Base-by-base conservation (phyloP, 92 coral and sea anemone species). In the Epizoanthus ramosus region DNA sequence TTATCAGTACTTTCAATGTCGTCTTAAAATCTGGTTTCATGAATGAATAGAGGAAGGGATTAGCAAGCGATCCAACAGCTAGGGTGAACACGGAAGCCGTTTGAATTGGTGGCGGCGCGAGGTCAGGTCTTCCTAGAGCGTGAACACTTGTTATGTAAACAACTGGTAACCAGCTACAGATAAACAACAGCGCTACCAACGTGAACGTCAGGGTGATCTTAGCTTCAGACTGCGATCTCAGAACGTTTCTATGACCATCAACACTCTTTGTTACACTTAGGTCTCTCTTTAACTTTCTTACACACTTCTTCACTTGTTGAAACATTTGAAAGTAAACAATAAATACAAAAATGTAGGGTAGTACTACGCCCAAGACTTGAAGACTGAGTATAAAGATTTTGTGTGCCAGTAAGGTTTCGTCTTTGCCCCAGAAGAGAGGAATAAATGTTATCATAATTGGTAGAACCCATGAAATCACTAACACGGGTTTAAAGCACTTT, bases 81-180 rank as follows among this genome's bases (percentile, higher is more conserved):
- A 90, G 81, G 39, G 96, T 92, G 53, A 90, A 92, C 33, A 92
- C 70, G 25, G 96, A 90, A 19, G 80, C 73, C 14, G 61, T 76
- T 23, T 74, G 84, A 57, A 92, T 73, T 3, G 87, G 84, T 22
- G 86, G 71, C 0, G 96, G 96, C 14, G 91, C 87, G 23, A 90
- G 33, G 47, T 85, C 88, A 0, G 80, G 82, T 57, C 89, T 80
- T 66, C 59, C 87, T 14, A 85, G n/a, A 3, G 80, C 83, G 64
- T 74, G 81, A n/a, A 93, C 93, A 15, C 92, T 87, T 24, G 96
- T 92, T 69, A 90, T 92, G 65, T 80, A 92, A 47, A 92, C 82
- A 1, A 90, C 91, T 19, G 96, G 96, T 13, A 92, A 87, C 96
- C 96, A 92, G 63, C 92, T 87, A 12, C 88, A 61, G 9, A 92